A percentile compares a stretch with the other conserved stretches of the same genome.
These are phyloP conservation scores for Drosophila bocqueti DNA, from an alignment of 1,140 invertebrate genomes.

Conservation along the genomic window DNA sequence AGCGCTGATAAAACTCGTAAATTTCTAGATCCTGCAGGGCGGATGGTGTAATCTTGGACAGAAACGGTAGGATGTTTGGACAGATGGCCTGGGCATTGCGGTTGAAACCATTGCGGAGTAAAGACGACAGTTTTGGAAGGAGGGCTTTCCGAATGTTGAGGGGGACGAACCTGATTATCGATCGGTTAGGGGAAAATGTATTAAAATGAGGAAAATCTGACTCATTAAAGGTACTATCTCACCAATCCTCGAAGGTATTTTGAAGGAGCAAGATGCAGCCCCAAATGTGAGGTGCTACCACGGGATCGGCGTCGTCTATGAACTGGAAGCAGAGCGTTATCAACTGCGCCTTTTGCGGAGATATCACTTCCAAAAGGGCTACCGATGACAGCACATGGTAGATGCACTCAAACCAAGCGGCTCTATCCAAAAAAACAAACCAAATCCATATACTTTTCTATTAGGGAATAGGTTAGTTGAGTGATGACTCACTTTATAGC, in stretches of 20 bases:
- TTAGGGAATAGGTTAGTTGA: background rate
- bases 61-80: constrained; percentile 90
- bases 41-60: constrained; percentile 87
- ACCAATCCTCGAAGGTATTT: constrained; percentile 74
- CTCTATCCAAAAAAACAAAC: constrained; percentile 40
- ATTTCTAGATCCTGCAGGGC: constrained; percentile 84
- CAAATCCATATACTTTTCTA: background rate
- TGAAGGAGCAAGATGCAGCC: constrained; percentile 83
- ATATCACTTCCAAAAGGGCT: constrained; percentile 84
- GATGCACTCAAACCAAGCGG: constrained; percentile 89
- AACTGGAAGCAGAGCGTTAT: constrained; percentile 88
- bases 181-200: too few species aligned
- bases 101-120: constrained; percentile 90
- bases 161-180: constrained; percentile 87
- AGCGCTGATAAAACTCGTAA: constrained; percentile 88
- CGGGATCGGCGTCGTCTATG: constrained; percentile 90
- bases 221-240: background rate
- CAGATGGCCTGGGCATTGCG: constrained; percentile 90
- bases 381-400: constrained; percentile 87
- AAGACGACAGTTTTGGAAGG: constrained; percentile 89
- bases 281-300: constrained; percentile 89
- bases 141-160: constrained; percentile 90
- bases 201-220: background rate
- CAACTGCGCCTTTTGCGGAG: constrained; percentile 87
- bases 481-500: constrained; percentile 85